Evolutionary conservation across 2,888 invertebrate species (phyloP).

Genomic region (Tortrix viridana): DNA sequence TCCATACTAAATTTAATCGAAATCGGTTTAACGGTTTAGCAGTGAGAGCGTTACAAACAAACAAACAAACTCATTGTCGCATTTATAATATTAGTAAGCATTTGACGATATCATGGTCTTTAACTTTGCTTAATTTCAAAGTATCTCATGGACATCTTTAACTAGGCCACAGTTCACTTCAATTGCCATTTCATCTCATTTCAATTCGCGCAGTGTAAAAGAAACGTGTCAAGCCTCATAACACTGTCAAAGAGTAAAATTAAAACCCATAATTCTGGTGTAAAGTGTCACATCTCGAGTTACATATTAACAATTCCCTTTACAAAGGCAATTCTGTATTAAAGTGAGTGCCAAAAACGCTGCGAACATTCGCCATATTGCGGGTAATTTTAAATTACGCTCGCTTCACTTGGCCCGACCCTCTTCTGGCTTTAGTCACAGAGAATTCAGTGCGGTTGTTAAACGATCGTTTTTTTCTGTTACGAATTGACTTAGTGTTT

Average conservation of each 20-base stretch:
- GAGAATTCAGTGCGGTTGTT: slow-evolving; percentile 19
- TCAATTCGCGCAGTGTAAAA: slow-evolving; percentile 14
- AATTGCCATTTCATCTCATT: neutral
- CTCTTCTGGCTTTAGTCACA: slow-evolving; percentile 40
- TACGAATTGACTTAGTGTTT: too few relatives aligned
- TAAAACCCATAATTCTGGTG: slow-evolving; percentile 30
- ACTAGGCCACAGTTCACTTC: too few relatives aligned
- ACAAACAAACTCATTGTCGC: too few relatives aligned
- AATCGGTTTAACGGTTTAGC: too few relatives aligned
- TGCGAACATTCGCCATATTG: slow-evolving; percentile 49
- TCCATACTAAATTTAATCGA: too few relatives aligned
- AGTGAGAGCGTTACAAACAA: too few relatives aligned
- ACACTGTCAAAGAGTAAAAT: slow-evolving; percentile 35
- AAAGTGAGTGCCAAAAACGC: slow-evolving; percentile 60
- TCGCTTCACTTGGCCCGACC: slow-evolving; percentile 56
- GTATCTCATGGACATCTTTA: too few relatives aligned
- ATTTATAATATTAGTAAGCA: too few relatives aligned
- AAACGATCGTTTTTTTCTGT: neutral
- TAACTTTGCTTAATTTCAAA: too few relatives aligned
- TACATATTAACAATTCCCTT: slow-evolving; percentile 36
- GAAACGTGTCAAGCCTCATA: slow-evolving; percentile 21
- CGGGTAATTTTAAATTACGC: slow-evolving; percentile 68
- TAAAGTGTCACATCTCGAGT: slow-evolving; percentile 31
- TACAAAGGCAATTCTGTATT: slow-evolving; percentile 55
- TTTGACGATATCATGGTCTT: too few relatives aligned